Percentiles rank a stretch among this genome's conserved stretches.
Conservation (phyloP, 92 coral and sea anemone genomes). For the Porites cylindrica region DNA sequence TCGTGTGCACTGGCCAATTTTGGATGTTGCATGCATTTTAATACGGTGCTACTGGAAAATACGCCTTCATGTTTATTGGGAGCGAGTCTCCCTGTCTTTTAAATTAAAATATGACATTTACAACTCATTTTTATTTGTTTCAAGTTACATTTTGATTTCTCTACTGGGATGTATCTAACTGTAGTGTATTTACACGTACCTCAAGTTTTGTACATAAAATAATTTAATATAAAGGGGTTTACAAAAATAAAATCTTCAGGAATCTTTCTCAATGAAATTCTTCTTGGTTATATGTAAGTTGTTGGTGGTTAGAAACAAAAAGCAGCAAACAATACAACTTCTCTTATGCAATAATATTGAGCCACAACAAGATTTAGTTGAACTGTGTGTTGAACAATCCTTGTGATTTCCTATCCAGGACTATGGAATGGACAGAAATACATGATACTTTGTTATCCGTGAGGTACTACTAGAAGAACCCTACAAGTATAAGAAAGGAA, state of each 20-base stretch:
- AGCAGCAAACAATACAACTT: slow-evolving; percentile 14
- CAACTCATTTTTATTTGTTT: slow-evolving; percentile 24
- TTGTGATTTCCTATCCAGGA: slow-evolving; percentile 38
- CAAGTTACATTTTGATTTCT: slow-evolving; percentile 29
- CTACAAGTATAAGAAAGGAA: too few relatives aligned
- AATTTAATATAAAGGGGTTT: slow-evolving; percentile 24
- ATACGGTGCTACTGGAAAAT: slow-evolving; percentile 18
- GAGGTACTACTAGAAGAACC: too few relatives aligned
- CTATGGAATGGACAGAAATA: slow-evolving; percentile 41
- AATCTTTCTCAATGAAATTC: slow-evolving; percentile 24
- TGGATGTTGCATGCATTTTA: slow-evolving; percentile 30
- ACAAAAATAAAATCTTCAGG: slow-evolving; percentile 30
- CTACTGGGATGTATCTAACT: slow-evolving; percentile 21
- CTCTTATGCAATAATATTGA: slow-evolving; percentile 1
- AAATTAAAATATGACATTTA: slow-evolving; percentile 24
- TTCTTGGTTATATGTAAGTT: slow-evolving; percentile 20
- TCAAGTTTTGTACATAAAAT: slow-evolving; percentile 14
- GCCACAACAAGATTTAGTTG: neutral
- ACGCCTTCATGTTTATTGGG: slow-evolving; percentile 21
- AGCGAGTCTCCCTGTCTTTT: slow-evolving; percentile 23
- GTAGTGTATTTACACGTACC: slow-evolving; percentile 30
- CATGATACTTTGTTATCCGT: neutral
- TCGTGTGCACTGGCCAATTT: slow-evolving; percentile 34
- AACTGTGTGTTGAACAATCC: neutral
- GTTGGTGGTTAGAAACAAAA: slow-evolving; percentile 30